These are phyloP conservation scores for Cerceris ruficornis DNA, from an alignment of 2,888 invertebrate species.

Conservation along the genomic window DNA sequence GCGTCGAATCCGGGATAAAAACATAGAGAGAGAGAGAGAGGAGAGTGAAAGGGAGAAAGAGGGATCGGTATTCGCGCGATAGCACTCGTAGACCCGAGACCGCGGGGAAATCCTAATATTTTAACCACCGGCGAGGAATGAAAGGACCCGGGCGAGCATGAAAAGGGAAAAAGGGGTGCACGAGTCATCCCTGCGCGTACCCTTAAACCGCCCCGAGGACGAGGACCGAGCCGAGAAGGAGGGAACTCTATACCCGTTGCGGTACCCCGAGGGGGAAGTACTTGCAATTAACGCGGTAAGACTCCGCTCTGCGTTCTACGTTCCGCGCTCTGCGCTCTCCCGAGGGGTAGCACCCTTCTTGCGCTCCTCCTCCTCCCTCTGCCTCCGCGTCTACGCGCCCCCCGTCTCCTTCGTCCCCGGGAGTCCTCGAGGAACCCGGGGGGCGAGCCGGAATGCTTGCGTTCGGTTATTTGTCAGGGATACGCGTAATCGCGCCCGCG, in stretches of 20 bases:
- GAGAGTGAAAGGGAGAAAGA: not conserved
- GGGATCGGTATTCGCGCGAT: not conserved
- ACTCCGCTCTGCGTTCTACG: constrained; percentile 58
- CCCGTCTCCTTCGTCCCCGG: not conserved
- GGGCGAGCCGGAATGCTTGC: constrained; percentile 62
- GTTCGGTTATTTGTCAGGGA: constrained; percentile 72
- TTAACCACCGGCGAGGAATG: constrained; percentile 72
- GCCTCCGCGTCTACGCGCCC: constrained; percentile 7
- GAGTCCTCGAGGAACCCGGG: constrained; percentile 39
- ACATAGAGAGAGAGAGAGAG: constrained; percentile 21
- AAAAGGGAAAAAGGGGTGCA: constrained; percentile 70
- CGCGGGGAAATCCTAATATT: constrained; percentile 74
- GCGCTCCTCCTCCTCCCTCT: constrained; percentile 8
- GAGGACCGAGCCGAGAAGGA: constrained; percentile 43
- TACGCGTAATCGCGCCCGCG: constrained; percentile 60
- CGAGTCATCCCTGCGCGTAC: constrained; percentile 62
- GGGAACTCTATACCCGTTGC: constrained; percentile 65
- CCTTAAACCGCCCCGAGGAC: constrained; percentile 51
- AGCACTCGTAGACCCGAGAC: constrained; percentile 41
- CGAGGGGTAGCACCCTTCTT: constrained; percentile 25
- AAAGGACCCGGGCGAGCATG: constrained; percentile 70
- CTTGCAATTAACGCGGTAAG: constrained; percentile 78
- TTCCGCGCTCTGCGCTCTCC: constrained; percentile 57
- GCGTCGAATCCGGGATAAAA: constrained; percentile 16
- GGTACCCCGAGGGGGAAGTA: constrained; percentile 74